phyloP scores from a whole-genome alignment of 1,140 invertebrate genomes.

The Xylocopa sonorina region DNA sequence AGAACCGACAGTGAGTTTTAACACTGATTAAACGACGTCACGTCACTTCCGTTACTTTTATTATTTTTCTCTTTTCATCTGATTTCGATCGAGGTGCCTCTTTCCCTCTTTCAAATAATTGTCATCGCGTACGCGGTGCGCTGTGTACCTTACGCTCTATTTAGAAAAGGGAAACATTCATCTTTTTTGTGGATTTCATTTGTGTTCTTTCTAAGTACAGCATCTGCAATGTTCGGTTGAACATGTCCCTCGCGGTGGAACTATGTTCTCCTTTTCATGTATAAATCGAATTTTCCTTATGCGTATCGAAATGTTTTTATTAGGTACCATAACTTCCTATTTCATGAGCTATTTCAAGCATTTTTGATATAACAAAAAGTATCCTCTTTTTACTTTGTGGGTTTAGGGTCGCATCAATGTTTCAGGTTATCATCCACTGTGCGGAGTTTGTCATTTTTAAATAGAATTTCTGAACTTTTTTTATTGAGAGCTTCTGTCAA shows the following conservation, averaged over 20 bases:
- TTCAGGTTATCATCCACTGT: no score
- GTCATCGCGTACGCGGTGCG: not conserved
- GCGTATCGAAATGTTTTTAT: not conserved
- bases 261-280: not conserved
- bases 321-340: not conserved
- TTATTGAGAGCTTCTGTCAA: no score
- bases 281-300: not conserved
- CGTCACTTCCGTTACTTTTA: not conserved
- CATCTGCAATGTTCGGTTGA: not conserved
- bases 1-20: not conserved
- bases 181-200: no score
- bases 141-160: no score
- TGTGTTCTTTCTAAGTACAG: constrained; percentile 1
- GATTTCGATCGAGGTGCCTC: not conserved
- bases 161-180: no score
- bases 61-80: not conserved
- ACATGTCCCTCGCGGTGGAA: not conserved
- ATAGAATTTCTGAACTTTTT: no score
- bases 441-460: no score
- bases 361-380: no score
- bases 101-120: not conserved
- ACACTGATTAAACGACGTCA: not conserved
- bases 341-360: not conserved
- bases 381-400: no score
- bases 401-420: no score